phyloP scores from a whole-genome alignment of 1,140 invertebrate species.

The Drosophila bocki region DNA sequence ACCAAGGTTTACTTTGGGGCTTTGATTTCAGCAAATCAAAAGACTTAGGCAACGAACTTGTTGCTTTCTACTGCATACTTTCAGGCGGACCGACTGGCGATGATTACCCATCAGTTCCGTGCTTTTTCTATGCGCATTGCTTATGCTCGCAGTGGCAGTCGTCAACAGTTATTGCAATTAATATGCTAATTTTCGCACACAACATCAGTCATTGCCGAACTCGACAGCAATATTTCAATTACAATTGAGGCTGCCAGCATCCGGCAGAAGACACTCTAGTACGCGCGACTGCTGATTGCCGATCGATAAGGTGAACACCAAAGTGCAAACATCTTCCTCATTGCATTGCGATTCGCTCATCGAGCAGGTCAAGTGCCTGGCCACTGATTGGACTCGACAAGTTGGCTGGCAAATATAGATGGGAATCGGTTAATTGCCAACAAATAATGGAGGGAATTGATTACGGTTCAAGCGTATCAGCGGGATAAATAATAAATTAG shows the following conservation, averaged over 20 bases:
- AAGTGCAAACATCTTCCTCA: slow-evolving; percentile 57
- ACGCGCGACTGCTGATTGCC: no score
- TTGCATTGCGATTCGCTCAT: slow-evolving; percentile 49
- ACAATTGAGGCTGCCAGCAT: slow-evolving; percentile 47
- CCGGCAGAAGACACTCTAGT: slow-evolving; percentile 56
- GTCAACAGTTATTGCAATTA: slow-evolving; percentile 61
- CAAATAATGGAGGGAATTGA: slow-evolving; percentile 7
- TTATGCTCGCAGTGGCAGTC: slow-evolving; percentile 37
- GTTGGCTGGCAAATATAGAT: slow-evolving; percentile 22
- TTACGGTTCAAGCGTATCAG: not conserved
- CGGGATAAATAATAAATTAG: not conserved
- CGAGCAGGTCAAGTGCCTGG: slow-evolving; percentile 39
- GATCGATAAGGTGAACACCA: slow-evolving; percentile 38
- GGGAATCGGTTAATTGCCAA: slow-evolving; percentile 24
- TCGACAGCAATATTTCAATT: slow-evolving; percentile 68
- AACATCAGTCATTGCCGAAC: slow-evolving; percentile 52
- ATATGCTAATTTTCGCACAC: slow-evolving; percentile 60
- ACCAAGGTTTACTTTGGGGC: slow-evolving; percentile 22
- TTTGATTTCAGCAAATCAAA: slow-evolving; percentile 23
- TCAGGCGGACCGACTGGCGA: not conserved
- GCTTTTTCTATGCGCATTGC: slow-evolving; percentile 8
- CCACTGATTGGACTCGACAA: slow-evolving; percentile 30
- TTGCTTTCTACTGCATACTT: slow-evolving; percentile 32
- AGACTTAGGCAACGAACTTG: slow-evolving; percentile 60
- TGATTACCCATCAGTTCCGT: not conserved